A percentile compares a stretch with the other conserved stretches of the same genome.
Evolutionary conservation across 2,888 invertebrate genomes (phyloP).

Genomic region (Athrips mouffetella): DNA sequence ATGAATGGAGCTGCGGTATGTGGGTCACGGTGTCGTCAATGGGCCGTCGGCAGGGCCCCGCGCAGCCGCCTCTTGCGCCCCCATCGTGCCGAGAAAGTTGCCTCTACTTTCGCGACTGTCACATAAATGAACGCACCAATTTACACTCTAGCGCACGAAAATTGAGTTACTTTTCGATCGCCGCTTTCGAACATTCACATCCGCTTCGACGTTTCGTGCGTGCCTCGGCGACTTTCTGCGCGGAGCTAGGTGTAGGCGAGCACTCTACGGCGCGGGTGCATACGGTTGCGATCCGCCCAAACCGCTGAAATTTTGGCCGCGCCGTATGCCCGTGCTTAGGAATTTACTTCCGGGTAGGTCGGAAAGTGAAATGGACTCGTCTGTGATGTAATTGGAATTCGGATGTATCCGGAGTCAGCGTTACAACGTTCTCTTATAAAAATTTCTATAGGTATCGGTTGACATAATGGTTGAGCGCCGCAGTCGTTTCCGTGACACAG

Average conservation of each 20-base stretch:
- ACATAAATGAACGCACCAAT: constrained; percentile 47
- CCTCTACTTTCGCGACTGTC: constrained; percentile 75
- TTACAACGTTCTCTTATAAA: constrained; percentile 75
- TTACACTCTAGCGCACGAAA: constrained; percentile 62
- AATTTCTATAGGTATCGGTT: constrained; percentile 68
- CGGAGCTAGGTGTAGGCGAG: constrained; percentile 26
- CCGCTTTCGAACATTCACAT: constrained; percentile 63
- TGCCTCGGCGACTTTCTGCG: constrained; percentile 57
- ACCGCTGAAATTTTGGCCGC: constrained; percentile 55
- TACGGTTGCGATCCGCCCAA: constrained; percentile 49
- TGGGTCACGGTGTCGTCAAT: constrained; percentile 78
- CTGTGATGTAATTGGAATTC: constrained; percentile 79
- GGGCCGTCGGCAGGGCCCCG: constrained; percentile 67
- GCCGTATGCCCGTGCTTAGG: constrained; percentile 76
- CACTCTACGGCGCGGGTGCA: constrained; percentile 39
- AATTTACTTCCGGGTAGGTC: constrained; percentile 79
- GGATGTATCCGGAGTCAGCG: constrained; percentile 76
- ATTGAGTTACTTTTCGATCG: constrained; percentile 65
- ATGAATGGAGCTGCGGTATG: constrained; percentile 76
- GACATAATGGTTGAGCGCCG: constrained; percentile 63
- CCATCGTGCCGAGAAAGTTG: constrained; percentile 74
- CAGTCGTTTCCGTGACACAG: constrained; percentile 51
- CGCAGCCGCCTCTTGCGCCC: constrained; percentile 68
- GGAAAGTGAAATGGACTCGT: constrained; percentile 78
- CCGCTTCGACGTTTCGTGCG: constrained; percentile 70